Conservation (phyloP, 2,797 vertebrate genomes). For the Linurgus olivaceus region DNA sequence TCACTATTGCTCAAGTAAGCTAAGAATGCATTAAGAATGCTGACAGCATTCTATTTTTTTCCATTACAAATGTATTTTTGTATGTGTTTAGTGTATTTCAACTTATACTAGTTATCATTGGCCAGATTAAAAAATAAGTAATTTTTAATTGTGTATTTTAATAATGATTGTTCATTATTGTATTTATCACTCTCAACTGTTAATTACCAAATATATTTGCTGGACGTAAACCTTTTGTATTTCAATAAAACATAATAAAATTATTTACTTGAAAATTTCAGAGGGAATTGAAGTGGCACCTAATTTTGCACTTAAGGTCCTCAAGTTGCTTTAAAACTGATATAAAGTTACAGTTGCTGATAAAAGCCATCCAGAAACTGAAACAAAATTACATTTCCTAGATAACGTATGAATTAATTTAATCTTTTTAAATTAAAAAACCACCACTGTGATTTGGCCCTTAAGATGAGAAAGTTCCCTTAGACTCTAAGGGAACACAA, state of each 20-base stretch:
- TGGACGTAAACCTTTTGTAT: slow-evolving; percentile 66
- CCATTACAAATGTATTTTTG: slow-evolving; percentile 42
- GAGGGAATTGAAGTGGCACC: not conserved
- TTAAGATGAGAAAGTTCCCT: not conserved
- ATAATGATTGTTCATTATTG: slow-evolving; percentile 43
- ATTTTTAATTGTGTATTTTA: slow-evolving; percentile 48
- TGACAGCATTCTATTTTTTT: slow-evolving; percentile 21
- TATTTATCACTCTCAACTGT: slow-evolving; percentile 43
- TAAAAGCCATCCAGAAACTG: not conserved
- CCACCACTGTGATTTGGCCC: not conserved
- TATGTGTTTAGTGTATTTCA: not conserved
- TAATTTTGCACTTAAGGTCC: not conserved
- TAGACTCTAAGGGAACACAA: not conserved
- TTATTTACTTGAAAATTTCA: slow-evolving; percentile 38
- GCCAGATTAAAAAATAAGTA: not conserved
- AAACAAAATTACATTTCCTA: not conserved
- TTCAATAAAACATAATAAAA: slow-evolving; percentile 66
- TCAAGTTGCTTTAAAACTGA: not conserved
- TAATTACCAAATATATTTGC: slow-evolving; percentile 61
- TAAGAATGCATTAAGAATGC: slow-evolving; percentile 8
- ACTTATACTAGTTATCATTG: not conserved
- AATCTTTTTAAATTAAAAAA: not conserved
- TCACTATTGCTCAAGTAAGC: not conserved
- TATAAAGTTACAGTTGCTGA: not conserved
- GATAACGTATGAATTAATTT: not conserved